Evolutionary conservation across 2,888 invertebrate species (phyloP), one percentile per base, ranked within the genome.

Genomic region (Perdita meconis): DNA sequence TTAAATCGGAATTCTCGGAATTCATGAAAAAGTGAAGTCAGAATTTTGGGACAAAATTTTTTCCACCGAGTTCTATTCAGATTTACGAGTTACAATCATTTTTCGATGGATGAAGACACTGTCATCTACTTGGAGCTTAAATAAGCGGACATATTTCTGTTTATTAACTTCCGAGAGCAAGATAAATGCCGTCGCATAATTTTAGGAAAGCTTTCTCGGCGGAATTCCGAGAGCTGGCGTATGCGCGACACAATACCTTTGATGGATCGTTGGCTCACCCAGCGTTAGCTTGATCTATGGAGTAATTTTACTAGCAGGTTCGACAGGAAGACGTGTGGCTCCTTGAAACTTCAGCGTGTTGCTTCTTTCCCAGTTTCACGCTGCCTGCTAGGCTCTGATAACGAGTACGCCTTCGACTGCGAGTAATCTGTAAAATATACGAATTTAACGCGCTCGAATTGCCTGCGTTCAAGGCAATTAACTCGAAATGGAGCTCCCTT

Each of bases 211-310:
- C 26, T n/a, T 38, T 36, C 50, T 47, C 40, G 47, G 47, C 47
- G 55, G 38, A 51, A 38, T 42, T 50, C 30, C 56, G 36, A 47
- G 12, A 22, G 60, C 30, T 59, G 38, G 8, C 19, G n/a, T 16
- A 12, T 6, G 12, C 51, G 10, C 42, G 6, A 12, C 30, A 63
- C 66, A 42, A 66, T 70, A 26, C 59, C 24, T 56, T 59, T 67
- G 75, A 79, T 80, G 56, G 64, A 80, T 80, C 44, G 26, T 38
- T 60, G 16, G 1, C 30, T 22, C 2, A n/a, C 24, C 24, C 63
- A 50, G 19, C 44, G 16, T 10, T 40, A 30, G 50, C 61, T 55
- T 61, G 64, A 72, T 53, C 56, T 60, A 60, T 44, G 47, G 30
- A 38, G 47, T 56, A 78, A 74, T 78, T 79, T 67, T 65, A 24